Evolutionary conservation across 2,888 invertebrate species (phyloP).

Genomic region (Phlogophora meticulosa): DNA sequence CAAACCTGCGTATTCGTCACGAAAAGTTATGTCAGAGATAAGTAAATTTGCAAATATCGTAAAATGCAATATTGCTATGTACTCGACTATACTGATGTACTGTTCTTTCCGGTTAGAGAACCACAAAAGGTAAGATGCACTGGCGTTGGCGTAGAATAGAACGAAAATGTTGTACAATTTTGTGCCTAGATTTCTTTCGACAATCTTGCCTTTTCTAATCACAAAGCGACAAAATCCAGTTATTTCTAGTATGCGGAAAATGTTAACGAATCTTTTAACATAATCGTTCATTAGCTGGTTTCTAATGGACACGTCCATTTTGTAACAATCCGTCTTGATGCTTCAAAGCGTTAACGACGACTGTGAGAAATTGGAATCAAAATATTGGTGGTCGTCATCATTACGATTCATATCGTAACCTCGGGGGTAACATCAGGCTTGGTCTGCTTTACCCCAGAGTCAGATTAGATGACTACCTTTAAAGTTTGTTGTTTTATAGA

Average conservation of each 20-base stretch:
- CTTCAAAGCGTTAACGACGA: slow-evolving; percentile 1
- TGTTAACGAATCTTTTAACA: slow-evolving; percentile 58
- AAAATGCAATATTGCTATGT: slow-evolving; percentile 69
- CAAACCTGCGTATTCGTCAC: slow-evolving; percentile 68
- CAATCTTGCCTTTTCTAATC: slow-evolving; percentile 71
- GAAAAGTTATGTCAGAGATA: slow-evolving; percentile 71
- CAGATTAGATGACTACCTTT: slow-evolving; percentile 24
- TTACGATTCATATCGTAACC: slow-evolving; percentile 2
- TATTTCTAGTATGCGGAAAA: slow-evolving; percentile 66
- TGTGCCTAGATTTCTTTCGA: slow-evolving; percentile 64
- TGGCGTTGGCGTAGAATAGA: slow-evolving; percentile 59
- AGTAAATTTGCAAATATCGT: slow-evolving; percentile 69
- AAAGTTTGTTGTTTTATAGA: slow-evolving; percentile 1
- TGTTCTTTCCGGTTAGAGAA: slow-evolving; percentile 60
- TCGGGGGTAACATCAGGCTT: slow-evolving; percentile 24
- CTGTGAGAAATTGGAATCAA: slow-evolving; percentile 13
- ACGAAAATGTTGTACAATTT: slow-evolving; percentile 66
- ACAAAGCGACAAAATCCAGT: slow-evolving; percentile 76
- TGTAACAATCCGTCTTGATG: slow-evolving; percentile 16
- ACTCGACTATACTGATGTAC: slow-evolving; percentile 72
- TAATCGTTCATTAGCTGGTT: slow-evolving; percentile 70
- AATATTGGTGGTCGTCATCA: background rate
- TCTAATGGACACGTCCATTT: slow-evolving; percentile 60
- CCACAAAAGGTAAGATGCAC: slow-evolving; percentile 68
- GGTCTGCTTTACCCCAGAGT: slow-evolving; percentile 21